These are phyloP conservation scores for Acrobasis repandana DNA, from an alignment of 2,888 invertebrate species.

Conservation along the genomic window DNA sequence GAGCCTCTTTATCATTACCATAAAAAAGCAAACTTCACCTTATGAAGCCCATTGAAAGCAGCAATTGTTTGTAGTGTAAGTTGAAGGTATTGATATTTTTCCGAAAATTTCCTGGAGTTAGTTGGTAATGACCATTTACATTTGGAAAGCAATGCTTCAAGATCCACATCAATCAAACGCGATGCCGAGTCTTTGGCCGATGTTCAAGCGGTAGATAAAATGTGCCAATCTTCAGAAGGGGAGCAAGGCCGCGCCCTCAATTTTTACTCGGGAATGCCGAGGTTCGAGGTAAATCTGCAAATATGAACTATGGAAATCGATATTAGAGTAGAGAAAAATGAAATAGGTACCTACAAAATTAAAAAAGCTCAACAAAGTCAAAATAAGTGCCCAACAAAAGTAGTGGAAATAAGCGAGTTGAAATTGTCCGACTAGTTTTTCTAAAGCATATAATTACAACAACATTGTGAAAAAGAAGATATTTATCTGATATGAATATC, in stretches of 20 bases:
- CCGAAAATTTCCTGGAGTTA: not conserved
- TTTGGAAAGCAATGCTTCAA: slow-evolving; percentile 22
- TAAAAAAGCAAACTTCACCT: too few relatives aligned
- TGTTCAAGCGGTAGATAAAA: slow-evolving; percentile 70
- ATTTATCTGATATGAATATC: too few relatives aligned
- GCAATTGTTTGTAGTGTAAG: too few relatives aligned
- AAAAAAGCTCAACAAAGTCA: not conserved
- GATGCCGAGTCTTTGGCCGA: slow-evolving; percentile 51
- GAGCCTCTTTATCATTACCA: too few relatives aligned
- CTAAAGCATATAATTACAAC: too few relatives aligned
- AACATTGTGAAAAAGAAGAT: too few relatives aligned
- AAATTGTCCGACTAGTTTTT: too few relatives aligned
- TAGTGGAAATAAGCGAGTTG: not conserved
- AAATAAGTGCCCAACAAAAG: not conserved
- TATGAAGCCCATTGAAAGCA: too few relatives aligned
- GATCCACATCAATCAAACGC: slow-evolving; percentile 51
- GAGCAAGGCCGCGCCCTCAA: slow-evolving; percentile 76
- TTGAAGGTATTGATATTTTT: too few relatives aligned
- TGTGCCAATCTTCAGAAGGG: slow-evolving; percentile 75
- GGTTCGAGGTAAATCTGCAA: slow-evolving; percentile 57
- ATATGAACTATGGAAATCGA: slow-evolving; percentile 45
- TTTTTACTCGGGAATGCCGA: slow-evolving; percentile 60
- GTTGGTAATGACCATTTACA: slow-evolving; percentile 13
- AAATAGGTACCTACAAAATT: not conserved
- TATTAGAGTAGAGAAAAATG: slow-evolving; percentile 24